Conservation (phyloP, 2,888 invertebrate species). For the Phyto melanocephala region DNA sequence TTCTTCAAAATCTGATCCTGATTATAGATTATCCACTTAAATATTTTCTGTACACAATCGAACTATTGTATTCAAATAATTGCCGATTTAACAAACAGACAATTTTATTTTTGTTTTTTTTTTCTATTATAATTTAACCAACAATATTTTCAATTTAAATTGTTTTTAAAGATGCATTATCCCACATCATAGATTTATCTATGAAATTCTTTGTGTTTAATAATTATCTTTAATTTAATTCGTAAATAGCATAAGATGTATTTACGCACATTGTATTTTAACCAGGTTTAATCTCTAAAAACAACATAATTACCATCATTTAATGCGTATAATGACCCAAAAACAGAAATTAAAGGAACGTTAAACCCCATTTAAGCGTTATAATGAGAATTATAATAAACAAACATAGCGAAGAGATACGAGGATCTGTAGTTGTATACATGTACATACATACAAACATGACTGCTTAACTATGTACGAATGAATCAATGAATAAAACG, state of each 20-base stretch:
- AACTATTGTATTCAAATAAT: no score
- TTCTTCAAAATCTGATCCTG: no score
- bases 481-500: conserved; percentile 16
- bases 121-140: background rate
- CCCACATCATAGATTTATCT: background rate
- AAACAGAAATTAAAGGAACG: conserved; percentile 13
- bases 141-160: background rate
- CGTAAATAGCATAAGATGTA: background rate
- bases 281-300: conserved; percentile 53
- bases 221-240: background rate
- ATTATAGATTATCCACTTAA: no score
- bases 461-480: background rate
- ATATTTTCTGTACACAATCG: no score
- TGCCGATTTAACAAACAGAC: no score
- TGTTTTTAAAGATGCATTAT: background rate
- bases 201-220: background rate
- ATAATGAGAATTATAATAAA: conserved; percentile 54
- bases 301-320: conserved; percentile 55
- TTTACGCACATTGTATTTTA: background rate
- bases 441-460: background rate
- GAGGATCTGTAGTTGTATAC: background rate
- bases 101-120: no score
- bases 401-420: conserved; percentile 38
- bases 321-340: conserved; percentile 55
- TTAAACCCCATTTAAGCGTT: conserved; percentile 56